Conservation (phyloP, 2,113 vertebrate species). For the Orycteropus afer region DNA sequence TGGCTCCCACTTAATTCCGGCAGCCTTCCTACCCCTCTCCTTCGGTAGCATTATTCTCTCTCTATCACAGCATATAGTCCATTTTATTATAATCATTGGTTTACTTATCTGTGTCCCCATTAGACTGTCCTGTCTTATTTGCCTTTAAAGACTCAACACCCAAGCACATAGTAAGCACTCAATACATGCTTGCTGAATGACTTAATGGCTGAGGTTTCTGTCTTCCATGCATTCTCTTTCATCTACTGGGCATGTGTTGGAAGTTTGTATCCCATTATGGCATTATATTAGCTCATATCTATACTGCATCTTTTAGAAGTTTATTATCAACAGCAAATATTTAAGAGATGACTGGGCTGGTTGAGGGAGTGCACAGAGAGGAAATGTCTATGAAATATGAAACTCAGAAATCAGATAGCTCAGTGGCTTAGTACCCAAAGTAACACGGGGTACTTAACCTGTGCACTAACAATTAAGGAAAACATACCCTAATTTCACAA, state of each 20-base stretch:
- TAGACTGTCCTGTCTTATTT: background rate
- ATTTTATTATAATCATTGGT: background rate
- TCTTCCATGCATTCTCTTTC: background rate
- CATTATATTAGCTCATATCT: background rate
- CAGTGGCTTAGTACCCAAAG: background rate
- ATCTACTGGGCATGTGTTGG: accelerated
- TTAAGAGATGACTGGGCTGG: background rate
- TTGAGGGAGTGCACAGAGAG: background rate
- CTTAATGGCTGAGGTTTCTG: background rate
- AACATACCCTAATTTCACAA: background rate
- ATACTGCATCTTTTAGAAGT: background rate
- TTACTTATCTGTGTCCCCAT: background rate
- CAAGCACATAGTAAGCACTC: background rate
- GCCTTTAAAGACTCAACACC: background rate
- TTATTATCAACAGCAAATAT: background rate
- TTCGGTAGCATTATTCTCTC: too few relatives aligned
- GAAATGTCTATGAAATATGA: background rate
- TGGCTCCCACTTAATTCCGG: background rate
- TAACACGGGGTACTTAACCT: background rate
- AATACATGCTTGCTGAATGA: background rate
- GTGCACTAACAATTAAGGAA: background rate
- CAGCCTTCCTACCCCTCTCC: background rate
- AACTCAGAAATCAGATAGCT: background rate
- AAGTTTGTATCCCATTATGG: background rate
- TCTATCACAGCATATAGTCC: accelerated